Base-by-base conservation (phyloP, 2,888 invertebrate genomes). In the Parasteatoda lunata region DNA sequence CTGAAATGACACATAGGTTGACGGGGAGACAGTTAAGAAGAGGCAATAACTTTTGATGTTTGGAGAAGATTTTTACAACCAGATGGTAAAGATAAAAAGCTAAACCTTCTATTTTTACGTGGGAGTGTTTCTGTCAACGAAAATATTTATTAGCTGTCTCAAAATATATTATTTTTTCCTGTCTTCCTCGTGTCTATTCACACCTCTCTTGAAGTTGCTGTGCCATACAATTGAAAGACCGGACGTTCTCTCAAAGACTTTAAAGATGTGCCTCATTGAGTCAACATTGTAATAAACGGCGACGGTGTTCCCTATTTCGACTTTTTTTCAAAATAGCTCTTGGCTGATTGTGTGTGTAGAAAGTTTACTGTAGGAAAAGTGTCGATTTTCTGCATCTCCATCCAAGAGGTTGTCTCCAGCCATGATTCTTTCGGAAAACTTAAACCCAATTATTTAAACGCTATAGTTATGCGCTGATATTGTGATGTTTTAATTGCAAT, bases 81-180 rank as follows among this genome's bases (percentile, higher is more conserved):
- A 81, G 81, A 81, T 81, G 80, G 76, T 76, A 70, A 69, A 69
- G 59, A 59, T 59, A 76, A 70, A 70, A 69, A 69, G 59, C 9
- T 59, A 76, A 76, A 69, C 47, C 49, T 54, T 51, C 59, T 64
- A 64, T 82, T 69, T 76, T n/a, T 48, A 76, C 80, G 85, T 85
- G 77, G 79, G 80, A 70, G 85, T 52, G 70, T 54, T 71, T 80
- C 65, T 85, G 85, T 85, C 84, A 84, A 59, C 79, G 75, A 59
- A 64, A 73, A 75, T 66, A 71, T 71, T 59, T 59, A 59, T 59
- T 59, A 59, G 59, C 11, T 59, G 59, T n/a, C 59, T 59, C 11
- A 59, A 59, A 9, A 13, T 59, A n/a, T 59, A 9, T n/a, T 11
- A 9, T 59, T 71, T 15, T 84, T 72, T 73, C 59, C 54, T 69